Evolutionary conservation across 2,113 vertebrate genomes (phyloP), one percentile per base, ranked within the genome.

Genomic region (Platycercus adscitus): DNA sequence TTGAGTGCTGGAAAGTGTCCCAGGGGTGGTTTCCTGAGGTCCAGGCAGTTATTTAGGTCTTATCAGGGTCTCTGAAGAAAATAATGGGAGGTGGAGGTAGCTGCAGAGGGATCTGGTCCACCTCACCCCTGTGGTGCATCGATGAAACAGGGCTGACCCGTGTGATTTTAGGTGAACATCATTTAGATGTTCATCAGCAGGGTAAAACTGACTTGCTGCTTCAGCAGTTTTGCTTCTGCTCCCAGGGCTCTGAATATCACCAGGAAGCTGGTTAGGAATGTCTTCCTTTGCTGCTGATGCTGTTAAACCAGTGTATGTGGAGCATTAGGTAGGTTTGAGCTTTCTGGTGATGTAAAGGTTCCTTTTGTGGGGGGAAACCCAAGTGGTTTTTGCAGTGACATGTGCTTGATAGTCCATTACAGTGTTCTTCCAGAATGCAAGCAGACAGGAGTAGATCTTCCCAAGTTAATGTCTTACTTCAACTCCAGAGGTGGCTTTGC

Each of bases 131-230:
- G 60, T 7, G 80, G 66, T 58, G 39, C 4, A 16, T 39, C 9
- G 0, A 1, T 39, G 79, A 43, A 52, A 13, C 4, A 2, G 47
- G 23, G n/a, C 61, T 12, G 25, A 11, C 24, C 31, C 0, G 0
- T 26, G 56, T 58, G 33, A 58, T 35, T 58, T 58, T 58, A 35
- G 21, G 56, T 35, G 56, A 58, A 24, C 56, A 16, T 58, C 21
- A 24, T n/a, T 58, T 58, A 24, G 56, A 58, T 58, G 56, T 58
- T 35, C 33, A 24, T 24, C 56, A 58, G 56, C 33, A 43, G 72
- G 20, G 15, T 88, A 55, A 65, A 75, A 56, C 56, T 78, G 52
- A 66, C 70, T 77, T 47, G 46, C 73, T 86, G 60, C 84, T 96
- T 64, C 56, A 76, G 85, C 71, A 17, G 69, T 65, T 93, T 72